Conservation (phyloP, 1,140 invertebrate genomes). For the Helicoverpa armigera region DNA sequence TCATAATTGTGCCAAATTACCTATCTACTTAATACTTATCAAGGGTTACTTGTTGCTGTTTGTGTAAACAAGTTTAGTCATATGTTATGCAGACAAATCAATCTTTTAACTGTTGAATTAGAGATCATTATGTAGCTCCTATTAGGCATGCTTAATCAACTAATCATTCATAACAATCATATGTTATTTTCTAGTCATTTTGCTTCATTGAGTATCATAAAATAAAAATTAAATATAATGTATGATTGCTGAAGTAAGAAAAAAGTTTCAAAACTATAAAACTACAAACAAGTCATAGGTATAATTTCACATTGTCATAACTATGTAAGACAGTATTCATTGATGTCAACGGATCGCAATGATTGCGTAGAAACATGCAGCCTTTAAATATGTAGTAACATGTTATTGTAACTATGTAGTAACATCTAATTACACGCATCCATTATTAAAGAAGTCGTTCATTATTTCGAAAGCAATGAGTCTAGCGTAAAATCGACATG, state of each 20-base stretch:
- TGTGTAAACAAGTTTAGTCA: not conserved
- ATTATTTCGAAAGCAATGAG: slow-evolving; percentile 14
- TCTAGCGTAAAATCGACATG: slow-evolving; percentile 1
- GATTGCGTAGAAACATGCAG: no score
- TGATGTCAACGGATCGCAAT: not conserved
- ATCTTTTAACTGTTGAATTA: no score
- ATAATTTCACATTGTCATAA: no score
- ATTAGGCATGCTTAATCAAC: no score
- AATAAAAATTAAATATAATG: no score
- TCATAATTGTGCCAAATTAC: not conserved
- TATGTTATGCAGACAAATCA: no score
- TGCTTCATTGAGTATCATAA: no score
- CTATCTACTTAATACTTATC: not conserved
- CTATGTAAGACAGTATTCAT: not conserved
- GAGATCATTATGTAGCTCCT: no score
- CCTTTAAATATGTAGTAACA: not conserved
- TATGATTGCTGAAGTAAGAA: not conserved
- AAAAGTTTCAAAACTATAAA: not conserved
- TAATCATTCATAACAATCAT: no score
- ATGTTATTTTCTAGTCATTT: not conserved
- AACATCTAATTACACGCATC: not conserved
- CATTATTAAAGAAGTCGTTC: slow-evolving; percentile 9
- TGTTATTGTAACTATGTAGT: not conserved
- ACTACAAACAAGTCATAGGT: no score
- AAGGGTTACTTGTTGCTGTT: not conserved